These are phyloP conservation scores for Empis livida DNA, from an alignment of 2,888 invertebrate species.

Conservation along the genomic window DNA sequence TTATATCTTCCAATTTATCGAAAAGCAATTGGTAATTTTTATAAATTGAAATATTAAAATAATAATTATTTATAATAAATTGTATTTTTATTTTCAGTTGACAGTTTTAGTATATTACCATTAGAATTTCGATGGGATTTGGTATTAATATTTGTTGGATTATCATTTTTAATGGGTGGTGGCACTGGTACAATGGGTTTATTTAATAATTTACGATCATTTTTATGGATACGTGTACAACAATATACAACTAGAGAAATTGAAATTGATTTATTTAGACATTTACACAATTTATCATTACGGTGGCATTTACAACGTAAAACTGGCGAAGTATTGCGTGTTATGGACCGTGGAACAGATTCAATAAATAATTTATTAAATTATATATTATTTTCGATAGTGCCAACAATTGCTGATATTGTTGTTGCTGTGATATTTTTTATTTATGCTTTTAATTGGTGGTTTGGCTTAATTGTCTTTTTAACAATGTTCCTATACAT, in stretches of 20 bases:
- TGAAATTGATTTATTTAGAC: slow-evolving; percentile 73
- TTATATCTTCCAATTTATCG: slow-evolving; percentile 87
- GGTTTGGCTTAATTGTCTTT: slow-evolving; percentile 94
- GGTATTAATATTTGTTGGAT: slow-evolving; percentile 68
- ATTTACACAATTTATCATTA: slow-evolving; percentile 80
- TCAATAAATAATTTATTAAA: slow-evolving; percentile 89
- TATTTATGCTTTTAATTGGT: slow-evolving; percentile 72
- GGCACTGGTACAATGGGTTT: slow-evolving; percentile 88
- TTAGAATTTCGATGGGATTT: slow-evolving; percentile 75
- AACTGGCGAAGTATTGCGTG: slow-evolving; percentile 90
- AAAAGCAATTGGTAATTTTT: slow-evolving; percentile 68
- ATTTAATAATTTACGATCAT: slow-evolving; percentile 79
- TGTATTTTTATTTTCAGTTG: slow-evolving; percentile 45
- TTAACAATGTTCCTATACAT: slow-evolving; percentile 87
- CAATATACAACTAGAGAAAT: slow-evolving; percentile 92
- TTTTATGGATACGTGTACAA: slow-evolving; percentile 90
- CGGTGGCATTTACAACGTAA: slow-evolving; percentile 91
- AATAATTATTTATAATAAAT: background rate
- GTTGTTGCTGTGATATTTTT: slow-evolving; percentile 84
- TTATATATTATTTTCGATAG: slow-evolving; percentile 83
- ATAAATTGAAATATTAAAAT: background rate
- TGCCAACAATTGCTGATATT: slow-evolving; percentile 88
- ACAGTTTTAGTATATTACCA: slow-evolving; percentile 54
- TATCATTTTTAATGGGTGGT: slow-evolving; percentile 70
- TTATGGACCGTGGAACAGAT: slow-evolving; percentile 96